Evolutionary conservation across 2,113 vertebrate species (phyloP).

Genomic region (Rafetus swinhoei): DNA sequence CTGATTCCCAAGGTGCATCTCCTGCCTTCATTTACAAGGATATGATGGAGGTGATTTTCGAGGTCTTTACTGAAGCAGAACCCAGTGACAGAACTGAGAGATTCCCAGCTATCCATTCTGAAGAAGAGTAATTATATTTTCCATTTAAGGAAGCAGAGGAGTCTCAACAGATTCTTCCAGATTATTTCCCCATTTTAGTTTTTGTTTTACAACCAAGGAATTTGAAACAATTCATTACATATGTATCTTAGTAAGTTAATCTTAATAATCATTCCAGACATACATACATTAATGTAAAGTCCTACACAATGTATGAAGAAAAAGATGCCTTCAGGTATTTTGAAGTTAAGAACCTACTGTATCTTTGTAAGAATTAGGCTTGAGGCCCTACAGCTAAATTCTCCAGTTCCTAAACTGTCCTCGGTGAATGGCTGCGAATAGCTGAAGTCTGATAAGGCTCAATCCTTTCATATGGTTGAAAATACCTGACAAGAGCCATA

Average conservation of each 20-base stretch:
- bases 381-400: conserved; percentile 50
- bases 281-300: conserved; percentile 37
- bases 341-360: neutral
- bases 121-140: neutral
- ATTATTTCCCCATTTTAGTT: conserved; percentile 15
- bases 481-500: neutral
- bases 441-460: neutral
- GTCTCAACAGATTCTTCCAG: conserved; percentile 8
- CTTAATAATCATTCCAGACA: neutral
- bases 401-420: conserved; percentile 28
- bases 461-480: neutral
- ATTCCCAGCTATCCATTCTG: conserved; percentile 22
- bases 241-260: conserved; percentile 1
- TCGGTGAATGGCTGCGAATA: neutral
- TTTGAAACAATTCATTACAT: neutral
- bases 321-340: conserved; percentile 30
- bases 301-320: conserved; percentile 22
- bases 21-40: conserved; percentile 20
- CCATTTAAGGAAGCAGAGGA: conserved; percentile 30
- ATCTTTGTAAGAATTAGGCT: conserved; percentile 48
- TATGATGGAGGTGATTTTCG: conserved; percentile 24
- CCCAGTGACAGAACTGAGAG: neutral
- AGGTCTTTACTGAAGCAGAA: conserved; percentile 31
- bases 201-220: conserved; percentile 27
- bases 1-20: conserved; percentile 47